Conservation (phyloP, 2,888 invertebrate genomes). For the Oegoconia quadripuncta region DNA sequence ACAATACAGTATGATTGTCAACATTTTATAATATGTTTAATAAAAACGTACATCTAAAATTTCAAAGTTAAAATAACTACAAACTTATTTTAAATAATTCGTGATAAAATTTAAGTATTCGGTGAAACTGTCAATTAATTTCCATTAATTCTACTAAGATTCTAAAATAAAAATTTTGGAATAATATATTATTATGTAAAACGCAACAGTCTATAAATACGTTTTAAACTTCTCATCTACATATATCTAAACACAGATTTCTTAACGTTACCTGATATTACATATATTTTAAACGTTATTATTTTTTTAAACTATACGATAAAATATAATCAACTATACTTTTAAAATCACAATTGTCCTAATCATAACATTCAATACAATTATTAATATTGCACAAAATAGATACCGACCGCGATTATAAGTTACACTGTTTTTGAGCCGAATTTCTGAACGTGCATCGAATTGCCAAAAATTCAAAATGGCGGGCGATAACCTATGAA, state of each 20-base stretch:
- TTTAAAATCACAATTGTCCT: constrained; percentile 77
- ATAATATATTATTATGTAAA: constrained; percentile 16
- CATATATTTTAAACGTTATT: constrained; percentile 62
- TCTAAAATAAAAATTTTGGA: no score
- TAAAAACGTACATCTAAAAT: constrained; percentile 42
- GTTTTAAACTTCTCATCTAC: constrained; percentile 47
- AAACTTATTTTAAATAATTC: constrained; percentile 13
- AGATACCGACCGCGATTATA: constrained; percentile 52
- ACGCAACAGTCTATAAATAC: constrained; percentile 56
- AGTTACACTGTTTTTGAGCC: constrained; percentile 30
- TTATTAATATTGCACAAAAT: constrained; percentile 59
- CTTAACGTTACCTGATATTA: constrained; percentile 65
- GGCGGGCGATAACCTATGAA: constrained; percentile 28
- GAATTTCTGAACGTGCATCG: constrained; percentile 27
- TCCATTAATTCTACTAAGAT: no score
- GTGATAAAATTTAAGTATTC: constrained; percentile 14
- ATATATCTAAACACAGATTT: constrained; percentile 63
- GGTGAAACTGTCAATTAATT: constrained; percentile 1
- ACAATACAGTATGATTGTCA: constrained; percentile 63
- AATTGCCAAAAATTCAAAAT: constrained; percentile 33
- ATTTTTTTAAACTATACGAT: constrained; percentile 50
- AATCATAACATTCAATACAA: constrained; percentile 63
- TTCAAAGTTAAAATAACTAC: constrained; percentile 14
- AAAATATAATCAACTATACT: constrained; percentile 71
- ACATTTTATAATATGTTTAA: constrained; percentile 61